Base-by-base conservation (phyloP, 2,113 vertebrate genomes). In the Otis tarda region DNA sequence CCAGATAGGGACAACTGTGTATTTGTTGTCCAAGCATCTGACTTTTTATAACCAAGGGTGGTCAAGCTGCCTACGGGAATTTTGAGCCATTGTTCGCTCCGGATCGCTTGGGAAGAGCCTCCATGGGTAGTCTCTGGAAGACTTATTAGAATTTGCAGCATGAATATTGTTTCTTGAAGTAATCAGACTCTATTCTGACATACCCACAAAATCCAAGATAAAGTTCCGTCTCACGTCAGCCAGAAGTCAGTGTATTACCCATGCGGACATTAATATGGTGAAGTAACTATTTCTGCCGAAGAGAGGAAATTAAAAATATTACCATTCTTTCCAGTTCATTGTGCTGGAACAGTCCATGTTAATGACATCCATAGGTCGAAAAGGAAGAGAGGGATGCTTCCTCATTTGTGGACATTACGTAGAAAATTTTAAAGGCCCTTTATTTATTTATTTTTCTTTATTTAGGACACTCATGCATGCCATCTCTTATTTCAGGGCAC, bases 261-360 rank as follows among this genome's bases (percentile, higher is more conserved):
- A 74, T 10, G 64, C 28, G 5, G 85, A 90, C 70, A 57, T 92
- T 80, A 88, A 93, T 94, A 83, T 49, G 52, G 83, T 53, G 91
- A 87, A 95, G 60, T 77, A 92, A 89, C 86, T 83, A 50, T 83
- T 97, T 93, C 94, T 96, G 64, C 82, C 14, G 2, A 94, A 82
- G 92, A 97, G 88, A 96, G 95, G 95, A 97, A 97, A 97, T 97
- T 96, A 96, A 97, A 97, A 92, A 95, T 95, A 86, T 92, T 89
- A 55, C 91, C 71, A 76, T 97, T 94, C 68, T 97, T 95, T 97
- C 96, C 78, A 95, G 93, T 79, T 96, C 96, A 97, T 93, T 97
- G 94, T 96, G 73, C 95, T 90, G 95, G 94, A 97, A 94, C 86
- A 64, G 94, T 87, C 93, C 78, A 50, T 87, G 91, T 92, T 97